phyloP scores from a whole-genome alignment of 2,113 vertebrate genomes.

The Cariama cristata region DNA sequence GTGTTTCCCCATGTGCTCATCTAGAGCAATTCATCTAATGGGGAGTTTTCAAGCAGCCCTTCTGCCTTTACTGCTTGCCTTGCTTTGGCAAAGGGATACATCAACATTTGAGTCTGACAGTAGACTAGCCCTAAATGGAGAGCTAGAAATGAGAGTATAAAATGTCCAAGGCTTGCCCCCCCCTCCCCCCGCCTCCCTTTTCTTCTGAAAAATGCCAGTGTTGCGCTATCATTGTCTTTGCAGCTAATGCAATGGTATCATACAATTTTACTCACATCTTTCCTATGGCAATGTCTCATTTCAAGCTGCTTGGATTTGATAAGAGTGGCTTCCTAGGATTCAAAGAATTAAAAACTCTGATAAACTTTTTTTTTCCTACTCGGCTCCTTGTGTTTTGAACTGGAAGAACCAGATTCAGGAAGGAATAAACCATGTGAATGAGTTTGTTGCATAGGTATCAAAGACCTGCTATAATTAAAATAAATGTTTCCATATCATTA shows the following conservation, averaged over 20 bases:
- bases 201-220: not conserved
- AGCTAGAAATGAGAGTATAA: not conserved
- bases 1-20: not conserved
- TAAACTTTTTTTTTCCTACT: not conserved
- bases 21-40: not conserved
- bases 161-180: not conserved
- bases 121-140: not conserved
- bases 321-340: not conserved
- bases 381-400: not conserved
- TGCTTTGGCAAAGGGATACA: not conserved
- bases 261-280: not conserved
- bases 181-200: accelerated
- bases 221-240: not conserved
- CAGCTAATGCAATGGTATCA: not conserved
- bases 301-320: conserved; percentile 23
- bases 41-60: not conserved
- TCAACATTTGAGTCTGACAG: not conserved
- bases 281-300: not conserved
- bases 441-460: not conserved
- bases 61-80: not conserved
- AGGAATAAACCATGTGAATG: not conserved
- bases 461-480: not conserved
- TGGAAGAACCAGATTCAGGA: not conserved
- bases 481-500: not conserved
- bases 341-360: not conserved